Percentiles rank a stretch among this genome's conserved stretches.
Conservation (phyloP, 2,888 invertebrate species). For the Papilio protenor region DNA sequence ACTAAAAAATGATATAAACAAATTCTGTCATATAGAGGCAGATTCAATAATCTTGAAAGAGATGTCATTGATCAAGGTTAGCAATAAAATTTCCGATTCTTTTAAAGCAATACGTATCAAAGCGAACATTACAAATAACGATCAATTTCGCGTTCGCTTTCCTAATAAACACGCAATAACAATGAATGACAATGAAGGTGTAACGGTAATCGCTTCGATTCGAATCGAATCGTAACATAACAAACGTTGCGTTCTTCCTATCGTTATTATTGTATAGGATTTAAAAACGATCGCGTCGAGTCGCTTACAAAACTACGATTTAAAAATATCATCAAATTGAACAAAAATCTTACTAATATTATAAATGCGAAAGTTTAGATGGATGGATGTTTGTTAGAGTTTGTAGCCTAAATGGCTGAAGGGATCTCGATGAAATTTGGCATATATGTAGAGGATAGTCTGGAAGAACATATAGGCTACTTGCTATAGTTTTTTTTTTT, state of each 20-base stretch:
- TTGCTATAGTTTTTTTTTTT: too few species aligned
- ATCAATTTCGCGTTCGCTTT: slow-evolving; percentile 23
- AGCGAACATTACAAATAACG: slow-evolving; percentile 33
- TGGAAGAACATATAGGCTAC: too few species aligned
- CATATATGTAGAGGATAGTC: too few species aligned
- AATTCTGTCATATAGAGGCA: not conserved
- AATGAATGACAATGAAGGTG: slow-evolving; percentile 44
- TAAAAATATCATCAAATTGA: not conserved
- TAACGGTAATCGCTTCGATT: slow-evolving; percentile 41
- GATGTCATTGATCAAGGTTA: not conserved
- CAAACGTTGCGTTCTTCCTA: slow-evolving; percentile 27
- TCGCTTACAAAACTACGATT: not conserved
- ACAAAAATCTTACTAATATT: too few species aligned
- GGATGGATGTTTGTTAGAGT: too few species aligned
- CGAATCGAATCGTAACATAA: slow-evolving; percentile 37
- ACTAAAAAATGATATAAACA: not conserved
- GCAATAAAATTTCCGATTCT: not conserved
- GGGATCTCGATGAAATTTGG: too few species aligned
- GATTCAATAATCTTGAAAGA: not conserved
- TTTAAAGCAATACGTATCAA: slow-evolving; percentile 26
- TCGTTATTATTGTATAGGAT: slow-evolving; percentile 30
- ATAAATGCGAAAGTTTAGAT: too few species aligned
- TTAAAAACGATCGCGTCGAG: slow-evolving; percentile 2
- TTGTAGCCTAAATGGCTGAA: too few species aligned
- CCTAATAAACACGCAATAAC: slow-evolving; percentile 43